Evolutionary conservation across 2,113 vertebrate species (phyloP).

Genomic region (Acrocephalus kingi): DNA sequence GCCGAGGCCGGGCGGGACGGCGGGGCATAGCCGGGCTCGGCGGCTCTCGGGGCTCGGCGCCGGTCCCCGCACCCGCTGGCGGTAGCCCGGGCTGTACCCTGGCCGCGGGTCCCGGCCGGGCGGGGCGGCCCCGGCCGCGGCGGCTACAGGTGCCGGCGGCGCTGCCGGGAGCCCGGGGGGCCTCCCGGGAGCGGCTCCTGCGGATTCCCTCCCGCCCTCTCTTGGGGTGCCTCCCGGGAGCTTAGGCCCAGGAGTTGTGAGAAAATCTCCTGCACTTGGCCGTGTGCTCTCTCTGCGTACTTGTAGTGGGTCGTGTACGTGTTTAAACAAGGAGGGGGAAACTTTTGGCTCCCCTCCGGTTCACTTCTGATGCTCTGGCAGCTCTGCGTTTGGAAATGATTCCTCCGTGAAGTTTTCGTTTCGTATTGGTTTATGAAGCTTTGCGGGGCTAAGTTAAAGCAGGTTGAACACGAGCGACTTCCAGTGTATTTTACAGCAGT

Average conservation of each 20-base stretch:
- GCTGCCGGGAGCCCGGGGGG: background rate
- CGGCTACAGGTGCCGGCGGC: constrained; percentile 8
- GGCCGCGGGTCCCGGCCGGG: background rate
- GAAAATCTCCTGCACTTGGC: background rate
- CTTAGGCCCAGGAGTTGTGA: background rate
- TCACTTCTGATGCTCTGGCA: background rate
- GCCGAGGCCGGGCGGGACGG: background rate
- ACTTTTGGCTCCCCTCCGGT: background rate
- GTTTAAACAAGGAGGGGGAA: background rate
- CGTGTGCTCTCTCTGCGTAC: background rate
- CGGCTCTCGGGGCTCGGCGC: background rate
- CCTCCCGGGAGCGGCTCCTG: background rate
- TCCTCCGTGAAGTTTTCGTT: background rate
- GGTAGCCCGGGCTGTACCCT: background rate
- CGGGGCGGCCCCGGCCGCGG: background rate
- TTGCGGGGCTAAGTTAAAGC: background rate
- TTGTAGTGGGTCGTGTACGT: background rate
- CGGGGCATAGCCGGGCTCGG: background rate
- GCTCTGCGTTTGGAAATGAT: background rate
- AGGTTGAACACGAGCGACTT: background rate
- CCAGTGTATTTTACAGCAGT: rapidly evolving
- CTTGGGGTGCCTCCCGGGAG: background rate
- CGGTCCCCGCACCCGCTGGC: background rate
- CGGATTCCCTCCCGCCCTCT: background rate
- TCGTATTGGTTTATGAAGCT: background rate